Evolutionary conservation across 2,888 invertebrate species (phyloP), one percentile per base, ranked within the genome.

Genomic region (Podabrus alpinus): DNA sequence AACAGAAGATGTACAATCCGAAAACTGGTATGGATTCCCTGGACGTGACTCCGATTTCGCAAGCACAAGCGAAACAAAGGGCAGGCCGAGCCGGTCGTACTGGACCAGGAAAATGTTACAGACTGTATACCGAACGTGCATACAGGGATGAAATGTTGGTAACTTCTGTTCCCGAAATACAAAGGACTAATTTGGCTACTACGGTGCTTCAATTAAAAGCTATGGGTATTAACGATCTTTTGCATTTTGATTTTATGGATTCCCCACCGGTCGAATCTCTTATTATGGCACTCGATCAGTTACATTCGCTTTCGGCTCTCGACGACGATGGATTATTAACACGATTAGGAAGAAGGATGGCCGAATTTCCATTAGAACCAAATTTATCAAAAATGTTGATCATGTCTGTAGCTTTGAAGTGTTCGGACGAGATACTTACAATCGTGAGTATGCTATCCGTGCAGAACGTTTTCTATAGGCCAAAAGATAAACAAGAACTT

Each of bases 211-310:
- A 98, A 83, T 88, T 99, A 29, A 99, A 99, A 87, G 98, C 99
- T 0, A 99, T 99, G 99, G 99, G 99, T 21, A 99, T 99, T 82
- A 99, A 99, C 86, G 99, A 99, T 88, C 89, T 99, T 71, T 88
- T 99, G 16, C 96, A 97, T 86, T 99, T 99, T 87, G 99, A 99
- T 89, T 99, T 99, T 89, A 99, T 99, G 99, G 99, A 99, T 87
- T 97, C 99, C 0, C 99, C 99, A 17, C 98, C 99, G 0, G 97
- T 97, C 16, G 98, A 98, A 88, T 97, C 98, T 0, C 91, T 99
- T 79, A 97, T 99, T 76, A 97, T 98, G 93, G 99, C 99, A n/a
- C 89, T 99, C 80, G 98, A 99, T 84, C 97, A 98, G 82, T 89
- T 99, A 78, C 98, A 99, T 87, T 98, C 98, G 4, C 90, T 99